Base-by-base conservation (phyloP, 2,797 vertebrate genomes). In the Sebastes trivittatus region DNA sequence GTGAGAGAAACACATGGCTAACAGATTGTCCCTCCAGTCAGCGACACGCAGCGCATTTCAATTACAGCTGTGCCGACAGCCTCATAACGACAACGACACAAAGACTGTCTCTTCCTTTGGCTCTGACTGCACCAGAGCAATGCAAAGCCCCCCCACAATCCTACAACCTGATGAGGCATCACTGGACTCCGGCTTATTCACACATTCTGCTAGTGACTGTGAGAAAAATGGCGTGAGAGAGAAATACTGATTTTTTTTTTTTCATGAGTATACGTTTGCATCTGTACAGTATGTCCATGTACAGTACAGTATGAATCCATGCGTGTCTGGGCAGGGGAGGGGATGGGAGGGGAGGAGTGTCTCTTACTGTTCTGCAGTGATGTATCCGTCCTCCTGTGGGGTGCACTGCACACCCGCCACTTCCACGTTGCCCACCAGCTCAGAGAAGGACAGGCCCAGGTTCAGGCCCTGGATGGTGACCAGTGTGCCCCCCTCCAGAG, bases 281-380 rank as follows among this genome's bases (percentile, higher is more conserved):
- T 72, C 23, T 75, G 62, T 65, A 52, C 54, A 67, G 30, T 81
- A n/a, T 65, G 61, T 36, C 13, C 81, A 3, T 73, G 64, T 25
- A 55, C 38, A 61, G 77, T 60, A 60, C 30, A 72, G 32, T 77
- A 16, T 75, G 63, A 77, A 49, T 71, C 6, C 30, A 58, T 66
- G 71, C 0, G 6, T 61, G 34, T 70, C 22, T 58, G 68, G 2
- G 59, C 11, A 4, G 6, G 68, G 76, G 94, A 66, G 38, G 38
- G 38, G 13, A 42, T 32, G 60, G 77, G 38, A 42, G 36, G 65
- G 72, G 75, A 65, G 74, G 77, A 38, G 68, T 27, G 16, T 61
- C 29, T 82, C 98, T 97, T 95, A 99, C 98, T 98, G 98, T 88
- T 99, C 98, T 4, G 98, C 98, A 16, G 97, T 94, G 84, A 99